Base-by-base conservation (phyloP, 2,113 vertebrate species). In the Rana temporaria region DNA sequence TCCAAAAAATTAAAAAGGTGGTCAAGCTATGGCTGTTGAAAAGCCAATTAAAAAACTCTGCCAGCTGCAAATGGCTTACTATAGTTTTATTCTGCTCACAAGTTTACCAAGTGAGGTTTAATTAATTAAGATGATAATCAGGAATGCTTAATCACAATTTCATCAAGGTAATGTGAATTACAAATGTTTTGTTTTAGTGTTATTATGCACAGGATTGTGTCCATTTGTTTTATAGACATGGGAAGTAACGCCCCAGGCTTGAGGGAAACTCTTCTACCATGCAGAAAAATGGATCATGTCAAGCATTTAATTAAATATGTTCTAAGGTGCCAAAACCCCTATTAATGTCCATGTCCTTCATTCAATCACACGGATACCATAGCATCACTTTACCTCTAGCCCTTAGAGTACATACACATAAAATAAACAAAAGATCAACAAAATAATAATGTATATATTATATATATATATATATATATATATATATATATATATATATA, bases 231-330 rank as follows among this genome's bases (percentile, higher is more conserved):
- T 52, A 56, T 6, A 53, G 42, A 57, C 16, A 52, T 16, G 30
- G 56, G 63, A 77, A 62, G 48, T 26, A n/a, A 32, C 30, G 75
- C 75, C 48, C 24, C 9, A 30, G 62, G 75, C 75, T 34, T 62
- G 48, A 48, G 66, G 75, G 14, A 65, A 66, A 62, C 60, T 78
- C 60, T 55, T 78, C 75, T 20, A 66, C 66, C 60, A 65, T 55
- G 42, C 48, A 53, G 63, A 66, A 67, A 78, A 78, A 78, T 78
- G 48, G 63, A 24, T 78, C 24, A n/a, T 30, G 64, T 78, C 76
- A 78, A 55, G 42, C 34, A 65, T 53, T 53, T 78, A 78, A 78
- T 77, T 78, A 65, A 78, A 78, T 63, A 78, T 30, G 64, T 78
- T 26, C 12, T 12, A n/a, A 22, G 48, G 59, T n/a, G 42, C 34